phyloP scores from a whole-genome alignment of 2,113 vertebrate species.

The Astur gentilis region DNA sequence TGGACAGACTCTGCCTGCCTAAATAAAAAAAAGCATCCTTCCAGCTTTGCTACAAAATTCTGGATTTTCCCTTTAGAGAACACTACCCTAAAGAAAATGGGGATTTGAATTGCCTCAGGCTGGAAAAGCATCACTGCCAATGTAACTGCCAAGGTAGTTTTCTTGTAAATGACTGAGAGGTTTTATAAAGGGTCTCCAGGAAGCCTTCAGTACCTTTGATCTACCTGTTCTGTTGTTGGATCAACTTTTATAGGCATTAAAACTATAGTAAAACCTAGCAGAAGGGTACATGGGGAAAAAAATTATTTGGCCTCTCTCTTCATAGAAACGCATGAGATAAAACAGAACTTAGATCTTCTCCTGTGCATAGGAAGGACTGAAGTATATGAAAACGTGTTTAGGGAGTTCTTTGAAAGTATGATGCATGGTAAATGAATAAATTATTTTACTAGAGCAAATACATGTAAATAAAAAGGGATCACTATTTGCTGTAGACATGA shows the following conservation, averaged over 20 bases:
- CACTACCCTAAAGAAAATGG: not conserved
- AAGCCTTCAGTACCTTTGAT: not conserved
- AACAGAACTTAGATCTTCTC: not conserved
- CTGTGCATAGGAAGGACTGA: not conserved
- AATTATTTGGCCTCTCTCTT: not conserved
- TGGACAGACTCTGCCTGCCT: not conserved
- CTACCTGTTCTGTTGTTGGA: not conserved
- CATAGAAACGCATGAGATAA: not conserved
- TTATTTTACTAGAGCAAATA: not conserved
- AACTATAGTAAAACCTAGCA: not conserved
- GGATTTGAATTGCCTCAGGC: not conserved
- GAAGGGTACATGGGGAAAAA: not conserved
- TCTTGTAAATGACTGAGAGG: not conserved
- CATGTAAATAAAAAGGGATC: not conserved
- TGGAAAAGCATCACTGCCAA: not conserved
- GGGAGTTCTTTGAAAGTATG: not conserved
- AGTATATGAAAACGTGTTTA: not conserved
- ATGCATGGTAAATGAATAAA: not conserved
- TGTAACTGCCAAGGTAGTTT: not conserved
- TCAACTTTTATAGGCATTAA: not conserved
- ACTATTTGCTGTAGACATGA: not conserved
- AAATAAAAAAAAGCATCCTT: not conserved
- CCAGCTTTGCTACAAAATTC: not conserved
- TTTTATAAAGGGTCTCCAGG: not conserved
- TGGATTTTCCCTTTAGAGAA: not conserved